Base-by-base conservation (phyloP, 2,888 invertebrate species). In the Harpalus rufipes region DNA sequence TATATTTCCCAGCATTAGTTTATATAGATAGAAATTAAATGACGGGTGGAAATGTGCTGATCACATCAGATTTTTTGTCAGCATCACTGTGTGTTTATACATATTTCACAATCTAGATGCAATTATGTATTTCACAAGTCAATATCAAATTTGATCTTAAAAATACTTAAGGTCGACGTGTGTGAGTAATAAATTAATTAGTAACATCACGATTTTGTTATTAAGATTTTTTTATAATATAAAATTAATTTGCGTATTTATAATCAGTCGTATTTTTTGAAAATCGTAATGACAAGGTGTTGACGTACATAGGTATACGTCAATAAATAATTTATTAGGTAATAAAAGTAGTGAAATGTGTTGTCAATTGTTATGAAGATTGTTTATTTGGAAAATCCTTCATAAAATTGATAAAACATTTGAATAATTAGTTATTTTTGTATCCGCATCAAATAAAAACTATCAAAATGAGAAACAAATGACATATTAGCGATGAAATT, bases 131-230 rank as follows among this genome's bases (percentile, higher is more conserved):
- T 32, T 68, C 68, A 74, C 12, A 74, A 74, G 6, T 16, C 18
- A 74, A n/a, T 68, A 74, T 74, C 72, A 44, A 44, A 74, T 44
- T 74, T 44, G 72, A 74, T 74, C 72, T 74, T 74, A 68, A 68
- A 68, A 41, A 74, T 74, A 74, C 44, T 51, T 74, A 74, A 74
- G 72, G 72, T 74, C 44, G 44, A 6, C 44, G 1, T 74, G 72
- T 44, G 41, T 74, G 68, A 41, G 72, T 21, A 74, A 74, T 41
- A 74, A 74, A 74, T 74, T 74, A 74, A 74, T 74, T 74, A 74
- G 32, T 32, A 32, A n/a, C 68, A 74, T 74, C 72, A 74, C 72
- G 72, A 74, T 18, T 74, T 74, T 44, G 72, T 44, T 74, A 74
- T 74, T 74, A 74, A 74, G 44, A 14, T 74, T 74, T 51, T 44